Conservation (phyloP, 2,888 invertebrate genomes). For the Ichneumoninae sp. region DNA sequence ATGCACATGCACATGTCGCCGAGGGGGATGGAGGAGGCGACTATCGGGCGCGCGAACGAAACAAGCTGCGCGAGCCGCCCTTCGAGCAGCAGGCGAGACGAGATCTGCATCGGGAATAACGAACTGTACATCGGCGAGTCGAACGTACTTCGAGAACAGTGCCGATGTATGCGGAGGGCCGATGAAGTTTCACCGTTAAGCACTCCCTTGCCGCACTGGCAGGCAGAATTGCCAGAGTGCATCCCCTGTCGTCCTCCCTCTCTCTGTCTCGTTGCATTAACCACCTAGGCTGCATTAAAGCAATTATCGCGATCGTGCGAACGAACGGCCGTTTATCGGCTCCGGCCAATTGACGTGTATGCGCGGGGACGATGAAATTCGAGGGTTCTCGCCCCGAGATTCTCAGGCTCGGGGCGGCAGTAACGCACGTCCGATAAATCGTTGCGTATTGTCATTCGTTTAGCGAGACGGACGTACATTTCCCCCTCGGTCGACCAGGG, state of each 20-base stretch:
- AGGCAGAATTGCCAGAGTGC: constrained; percentile 17
- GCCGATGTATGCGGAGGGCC: constrained; percentile 12
- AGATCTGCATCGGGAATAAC: constrained; percentile 78
- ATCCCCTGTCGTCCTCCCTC: constrained; percentile 8
- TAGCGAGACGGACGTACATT: constrained; percentile 35
- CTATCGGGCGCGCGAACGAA: constrained; percentile 3
- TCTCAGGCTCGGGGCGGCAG: constrained; percentile 12
- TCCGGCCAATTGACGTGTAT: constrained; percentile 75
- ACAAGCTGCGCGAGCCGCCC: background rate
- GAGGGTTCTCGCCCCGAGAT: constrained; percentile 40
- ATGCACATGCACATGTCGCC: constrained; percentile 48
- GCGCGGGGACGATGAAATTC: constrained; percentile 72
- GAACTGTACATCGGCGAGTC: constrained; percentile 71
- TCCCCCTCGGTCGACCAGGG: constrained; percentile 27
- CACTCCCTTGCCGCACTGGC: constrained; percentile 20
- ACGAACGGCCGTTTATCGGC: constrained; percentile 76
- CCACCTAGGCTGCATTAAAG: constrained; percentile 78
- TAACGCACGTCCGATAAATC: constrained; percentile 57
- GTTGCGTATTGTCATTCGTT: constrained; percentile 55
- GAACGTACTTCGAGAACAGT: constrained; percentile 41
- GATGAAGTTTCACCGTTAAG: constrained; percentile 19
- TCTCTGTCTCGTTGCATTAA: constrained; percentile 68
- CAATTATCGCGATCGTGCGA: constrained; percentile 76
- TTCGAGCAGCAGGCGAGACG: constrained; percentile 60
- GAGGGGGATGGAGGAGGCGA: constrained; percentile 29